Evolutionary conservation across 2,113 vertebrate species (phyloP).

Genomic region (Xiphophorus couchianus): DNA sequence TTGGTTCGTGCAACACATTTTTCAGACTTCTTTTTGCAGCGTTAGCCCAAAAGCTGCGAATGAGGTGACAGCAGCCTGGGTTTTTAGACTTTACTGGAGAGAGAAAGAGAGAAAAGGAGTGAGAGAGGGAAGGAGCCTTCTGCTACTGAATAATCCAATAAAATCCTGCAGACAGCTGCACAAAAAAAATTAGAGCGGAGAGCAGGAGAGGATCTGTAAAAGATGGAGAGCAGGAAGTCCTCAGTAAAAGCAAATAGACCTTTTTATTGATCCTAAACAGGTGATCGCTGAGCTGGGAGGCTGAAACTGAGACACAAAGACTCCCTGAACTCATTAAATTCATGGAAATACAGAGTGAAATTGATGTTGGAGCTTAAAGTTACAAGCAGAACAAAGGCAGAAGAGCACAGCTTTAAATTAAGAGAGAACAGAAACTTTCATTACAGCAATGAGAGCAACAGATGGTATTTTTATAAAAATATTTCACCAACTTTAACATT

Average conservation of each 20-base stretch:
- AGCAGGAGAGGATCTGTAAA: background rate
- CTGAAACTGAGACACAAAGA: background rate
- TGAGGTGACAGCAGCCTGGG: background rate
- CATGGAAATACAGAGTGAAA: background rate
- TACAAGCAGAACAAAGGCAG: background rate
- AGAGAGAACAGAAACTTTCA: background rate
- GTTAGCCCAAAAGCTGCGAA: background rate
- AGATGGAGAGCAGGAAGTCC: slow-evolving; percentile 11
- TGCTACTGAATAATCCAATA: slow-evolving; percentile 19
- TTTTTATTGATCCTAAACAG: background rate
- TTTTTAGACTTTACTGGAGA: background rate
- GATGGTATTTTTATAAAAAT: no score
- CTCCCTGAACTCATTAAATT: background rate
- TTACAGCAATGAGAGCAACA: background rate
- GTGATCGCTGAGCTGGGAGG: background rate
- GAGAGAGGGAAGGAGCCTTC: background rate
- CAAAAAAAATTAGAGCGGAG: background rate
- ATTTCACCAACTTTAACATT: no score
- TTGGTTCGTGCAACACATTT: background rate
- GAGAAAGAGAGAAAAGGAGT: background rate
- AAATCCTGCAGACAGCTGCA: slow-evolving; percentile 8
- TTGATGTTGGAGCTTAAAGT: background rate
- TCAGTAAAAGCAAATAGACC: slow-evolving; percentile 12
- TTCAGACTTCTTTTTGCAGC: background rate
- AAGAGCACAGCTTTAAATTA: background rate